Base-by-base conservation (phyloP, 1,140 invertebrate genomes). In the Proctacanthus coquilletti region DNA sequence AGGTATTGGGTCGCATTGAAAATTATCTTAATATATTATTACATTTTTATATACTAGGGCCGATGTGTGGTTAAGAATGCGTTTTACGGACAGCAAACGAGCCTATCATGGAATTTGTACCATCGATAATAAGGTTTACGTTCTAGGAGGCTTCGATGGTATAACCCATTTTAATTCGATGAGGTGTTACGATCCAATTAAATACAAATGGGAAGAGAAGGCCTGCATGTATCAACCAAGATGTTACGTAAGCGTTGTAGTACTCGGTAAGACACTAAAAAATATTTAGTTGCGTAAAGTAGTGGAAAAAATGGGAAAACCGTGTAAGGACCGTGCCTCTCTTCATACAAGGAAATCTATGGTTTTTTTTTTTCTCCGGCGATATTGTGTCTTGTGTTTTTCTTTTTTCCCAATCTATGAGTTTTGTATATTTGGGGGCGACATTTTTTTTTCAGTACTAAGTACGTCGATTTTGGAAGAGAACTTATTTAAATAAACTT, bases 161-260 rank as follows among this genome's bases (percentile, higher is more conserved):
- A 72, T 71, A 36, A 71, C 79, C 34, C 72, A 80, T 45, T 80
- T 77, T 49, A 81, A 77, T 43, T 74, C 75, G 0, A 69, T 79
- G 9, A 62, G 74, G 11, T 72, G 71, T 43, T 82, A 72, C 47
- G 66, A 81, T 52, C 74, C 77, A 0, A 57, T 69, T 0, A 68
- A 55, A 0, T 70, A 72, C 40, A 56, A 59, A 2, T 83, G 79
- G 77, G 61, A 60, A 8, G 75, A 81, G 42, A 61, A 68, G 31
- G 75, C 77, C 1, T 80, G 75, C 56, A 83, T 84, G 80, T 72
- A 80, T 49, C 71, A 74, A 42, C 68, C 71, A 0, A 58, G 79
- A 25, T 82, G 79, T 56, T 83, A 81, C 50, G 79, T 86, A 33
- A 84, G 80, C 53, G 74, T 80, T 10, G 78, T 80, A 13, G 67